Base-by-base conservation (phyloP, 2,797 vertebrate genomes). In the Mormyrus proboscirostris region DNA sequence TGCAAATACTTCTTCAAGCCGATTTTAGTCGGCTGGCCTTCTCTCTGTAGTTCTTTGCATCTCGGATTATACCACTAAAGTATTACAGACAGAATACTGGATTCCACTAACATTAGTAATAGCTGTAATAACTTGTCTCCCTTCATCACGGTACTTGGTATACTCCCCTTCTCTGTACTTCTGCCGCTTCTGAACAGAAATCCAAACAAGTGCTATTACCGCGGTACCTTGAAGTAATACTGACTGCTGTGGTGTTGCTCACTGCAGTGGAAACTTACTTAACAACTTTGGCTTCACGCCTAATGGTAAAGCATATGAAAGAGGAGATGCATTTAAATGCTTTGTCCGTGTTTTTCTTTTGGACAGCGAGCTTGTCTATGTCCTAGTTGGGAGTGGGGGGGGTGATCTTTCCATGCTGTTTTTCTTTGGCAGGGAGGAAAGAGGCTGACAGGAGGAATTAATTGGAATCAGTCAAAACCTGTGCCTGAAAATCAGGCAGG, bases 391-490 rank as follows among this genome's bases (percentile, higher is more conserved):
- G 47, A 4, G 22, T 2, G 57, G 62, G 22, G 19, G 62, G 10
- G 47, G 86, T 88, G 22, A 25, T 25, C 87, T 90, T 88, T 91
- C 82, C 51, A 86, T 69, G 51, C 88, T 88, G 84, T 55, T 89
- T 12, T 22, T 49, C 89, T 89, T 88, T 89, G 29, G 90, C 59
- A 90, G 89, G 88, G 90, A 87, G 57, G 89, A 69, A 3, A 88
- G 47, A 3, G 0, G 82, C 87, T 91, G 92, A 91, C 89, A 88
- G 79, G 88, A 89, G 86, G 88, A 92, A 92, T 92, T 89, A 89
- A 93, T 92, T 82, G 90, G 92, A 90, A 92, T 92, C 92, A 91
- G 90, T 92, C 89, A 90, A 90, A 90, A 76, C 89, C 91, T 55
- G 29, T 85, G 88, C 82, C 84, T 90, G 89, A 86, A 89, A 91